Conservation (phyloP, 2,113 vertebrate genomes). For the Tragelaphus strepsiceros region DNA sequence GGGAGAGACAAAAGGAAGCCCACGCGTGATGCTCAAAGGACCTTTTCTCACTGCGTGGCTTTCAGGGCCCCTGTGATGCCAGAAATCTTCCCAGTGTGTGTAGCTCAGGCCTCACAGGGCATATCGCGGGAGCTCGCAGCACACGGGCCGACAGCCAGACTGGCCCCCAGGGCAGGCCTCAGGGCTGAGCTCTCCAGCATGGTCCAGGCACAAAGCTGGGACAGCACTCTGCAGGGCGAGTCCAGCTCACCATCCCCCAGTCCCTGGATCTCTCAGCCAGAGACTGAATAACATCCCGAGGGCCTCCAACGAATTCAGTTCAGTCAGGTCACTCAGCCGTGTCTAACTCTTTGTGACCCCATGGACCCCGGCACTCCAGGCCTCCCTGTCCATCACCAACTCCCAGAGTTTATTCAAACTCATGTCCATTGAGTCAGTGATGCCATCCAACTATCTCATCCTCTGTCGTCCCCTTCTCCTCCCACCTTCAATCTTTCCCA, state of each 20-base stretch:
- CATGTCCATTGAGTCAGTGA: accelerated
- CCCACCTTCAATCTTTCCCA: accelerated
- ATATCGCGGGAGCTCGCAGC: accelerated
- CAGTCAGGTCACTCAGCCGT: no score
- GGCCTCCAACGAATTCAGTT: not conserved
- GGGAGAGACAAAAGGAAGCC: no score
- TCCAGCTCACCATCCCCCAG: accelerated
- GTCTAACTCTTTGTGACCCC: no score
- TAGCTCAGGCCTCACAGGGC: not conserved
- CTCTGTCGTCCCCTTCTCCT: not conserved
- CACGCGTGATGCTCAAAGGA: no score
- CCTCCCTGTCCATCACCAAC: not conserved
- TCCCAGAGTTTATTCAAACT: accelerated
- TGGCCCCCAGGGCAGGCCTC: no score
- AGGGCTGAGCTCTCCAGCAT: accelerated
- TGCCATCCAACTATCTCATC: not conserved
- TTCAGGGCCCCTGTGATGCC: accelerated
- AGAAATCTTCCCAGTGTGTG: accelerated
- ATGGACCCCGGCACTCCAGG: no score
- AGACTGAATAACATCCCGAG: accelerated
- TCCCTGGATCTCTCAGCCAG: accelerated
- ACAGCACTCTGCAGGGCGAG: accelerated
- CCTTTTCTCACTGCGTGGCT: no score
- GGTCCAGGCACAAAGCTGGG: accelerated
- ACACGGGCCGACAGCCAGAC: not conserved